Evolutionary conservation across 2,888 invertebrate species (phyloP).

Genomic region (Eulithis prunata): DNA sequence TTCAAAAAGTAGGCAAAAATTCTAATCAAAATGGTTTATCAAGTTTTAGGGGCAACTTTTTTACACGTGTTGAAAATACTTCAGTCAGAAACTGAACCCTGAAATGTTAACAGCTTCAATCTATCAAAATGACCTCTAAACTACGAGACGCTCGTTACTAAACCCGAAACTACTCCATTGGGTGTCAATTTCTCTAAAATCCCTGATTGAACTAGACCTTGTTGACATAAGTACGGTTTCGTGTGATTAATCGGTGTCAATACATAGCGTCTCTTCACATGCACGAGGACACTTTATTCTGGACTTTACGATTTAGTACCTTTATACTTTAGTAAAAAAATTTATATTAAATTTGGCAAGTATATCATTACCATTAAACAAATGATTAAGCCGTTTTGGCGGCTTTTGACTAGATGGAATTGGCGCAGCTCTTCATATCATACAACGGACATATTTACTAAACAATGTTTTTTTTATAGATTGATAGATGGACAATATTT

Average conservation of each 20-base stretch:
- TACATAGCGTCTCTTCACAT: background rate
- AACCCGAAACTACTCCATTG: background rate
- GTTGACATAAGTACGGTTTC: constrained; percentile 1
- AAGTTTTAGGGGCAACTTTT: too few relatives aligned
- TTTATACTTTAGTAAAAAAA: too few relatives aligned
- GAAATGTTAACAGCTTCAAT: background rate
- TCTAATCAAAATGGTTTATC: too few relatives aligned
- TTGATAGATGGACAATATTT: too few relatives aligned
- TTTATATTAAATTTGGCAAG: too few relatives aligned
- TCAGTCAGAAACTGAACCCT: background rate
- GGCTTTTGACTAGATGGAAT: too few relatives aligned
- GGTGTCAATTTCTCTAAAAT: constrained; percentile 4
- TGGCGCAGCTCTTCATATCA: too few relatives aligned
- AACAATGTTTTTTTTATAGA: too few relatives aligned
- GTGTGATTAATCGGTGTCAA: background rate
- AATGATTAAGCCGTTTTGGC: too few relatives aligned
- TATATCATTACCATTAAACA: too few relatives aligned
- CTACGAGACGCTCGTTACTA: background rate
- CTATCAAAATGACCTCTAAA: background rate
- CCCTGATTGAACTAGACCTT: background rate
- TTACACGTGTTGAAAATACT: background rate
- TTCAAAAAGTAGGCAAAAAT: too few relatives aligned
- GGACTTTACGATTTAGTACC: background rate
- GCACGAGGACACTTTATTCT: background rate
- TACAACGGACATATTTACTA: too few relatives aligned